Conservation (phyloP, 2,113 vertebrate species). For the Varanus komodoensis region DNA sequence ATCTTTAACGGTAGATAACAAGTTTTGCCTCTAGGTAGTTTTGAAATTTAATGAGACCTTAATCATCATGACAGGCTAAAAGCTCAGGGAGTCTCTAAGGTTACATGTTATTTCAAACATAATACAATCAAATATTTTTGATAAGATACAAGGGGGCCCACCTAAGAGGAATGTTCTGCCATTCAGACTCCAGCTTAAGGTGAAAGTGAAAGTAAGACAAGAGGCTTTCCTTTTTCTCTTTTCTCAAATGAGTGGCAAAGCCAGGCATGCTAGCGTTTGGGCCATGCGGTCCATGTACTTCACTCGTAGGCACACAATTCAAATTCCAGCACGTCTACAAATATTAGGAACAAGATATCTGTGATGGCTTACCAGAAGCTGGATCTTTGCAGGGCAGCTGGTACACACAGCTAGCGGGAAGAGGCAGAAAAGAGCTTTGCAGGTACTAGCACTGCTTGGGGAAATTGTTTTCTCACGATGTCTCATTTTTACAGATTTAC, state of each 20-base stretch:
- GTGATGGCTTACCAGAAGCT: background rate
- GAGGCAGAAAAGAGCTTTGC: background rate
- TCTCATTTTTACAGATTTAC: no score
- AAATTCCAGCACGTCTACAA: background rate
- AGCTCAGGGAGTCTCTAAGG: conserved; percentile 57
- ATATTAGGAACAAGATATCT: background rate
- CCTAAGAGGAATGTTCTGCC: conserved; percentile 35
- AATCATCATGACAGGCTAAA: conserved; percentile 69
- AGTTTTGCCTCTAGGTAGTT: conserved; percentile 47
- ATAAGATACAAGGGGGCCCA: conserved; percentile 68
- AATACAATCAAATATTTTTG: conserved; percentile 69
- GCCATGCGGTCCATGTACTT: background rate
- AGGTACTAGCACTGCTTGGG: background rate
- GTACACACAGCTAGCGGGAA: no score
- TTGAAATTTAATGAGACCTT: conserved; percentile 66
- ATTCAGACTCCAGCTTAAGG: conserved; percentile 26
- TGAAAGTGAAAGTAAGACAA: conserved; percentile 48
- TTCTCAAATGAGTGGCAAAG: no score
- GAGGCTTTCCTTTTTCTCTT: no score
- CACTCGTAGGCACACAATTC: background rate
- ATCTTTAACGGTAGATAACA: conserved; percentile 66
- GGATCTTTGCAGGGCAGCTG: background rate
- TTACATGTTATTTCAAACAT: conserved; percentile 67
- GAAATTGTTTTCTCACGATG: no score
- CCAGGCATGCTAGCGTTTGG: background rate